Base-by-base conservation (phyloP, 2,113 vertebrate species). In the rabbit (Oryctolagus cuniculus) region DNA sequence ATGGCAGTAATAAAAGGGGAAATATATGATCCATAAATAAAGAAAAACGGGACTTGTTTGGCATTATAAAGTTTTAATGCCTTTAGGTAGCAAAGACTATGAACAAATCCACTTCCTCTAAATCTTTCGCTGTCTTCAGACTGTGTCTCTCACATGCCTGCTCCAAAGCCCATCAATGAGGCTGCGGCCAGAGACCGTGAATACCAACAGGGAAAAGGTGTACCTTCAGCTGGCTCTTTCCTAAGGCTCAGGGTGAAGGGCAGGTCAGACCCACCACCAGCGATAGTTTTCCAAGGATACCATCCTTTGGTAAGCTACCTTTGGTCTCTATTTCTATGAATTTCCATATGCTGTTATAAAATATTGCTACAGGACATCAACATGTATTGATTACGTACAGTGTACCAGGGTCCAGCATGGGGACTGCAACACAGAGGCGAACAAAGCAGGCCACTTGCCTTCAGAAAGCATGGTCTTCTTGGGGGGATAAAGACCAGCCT, bases 21-120 rank as follows among this genome's bases (percentile, higher is more conserved):
- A 96, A 97, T 97, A 97, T 96, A 97, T 94, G 93, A 96, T 96
- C 96, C 96, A 97, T 98, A 97, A 97, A 98, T 98, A 98, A 98
- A 97, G 96, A 97, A 96, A 97, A 98, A 97, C 10, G 58, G 93
- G 83, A 89, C 93, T 95, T 96, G 91, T 97, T 97, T 96, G 96
- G 92, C 94, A 95, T 96, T 96, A 97, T 97, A 97, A 97, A 97
- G 96, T 98, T 97, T 97, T 97, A 97, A 97, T 91, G 94, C 94
- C 89, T 94, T 91, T 92, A 96, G 96, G 96, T 93, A 95, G 88
- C 95, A 93, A 96, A 94, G 80, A 91, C 84, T 96, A 49, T 83
- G 96, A 95, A 96, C 92, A 93, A 97, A 96, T 94, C 15, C 31
- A 89, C 44, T 93, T 74, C 91, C 86, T 87, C 94, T 90, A 96